Evolutionary conservation across 2,797 vertebrate genomes (phyloP), one percentile per base, ranked within the genome.

Genomic region (Picus viridis): DNA sequence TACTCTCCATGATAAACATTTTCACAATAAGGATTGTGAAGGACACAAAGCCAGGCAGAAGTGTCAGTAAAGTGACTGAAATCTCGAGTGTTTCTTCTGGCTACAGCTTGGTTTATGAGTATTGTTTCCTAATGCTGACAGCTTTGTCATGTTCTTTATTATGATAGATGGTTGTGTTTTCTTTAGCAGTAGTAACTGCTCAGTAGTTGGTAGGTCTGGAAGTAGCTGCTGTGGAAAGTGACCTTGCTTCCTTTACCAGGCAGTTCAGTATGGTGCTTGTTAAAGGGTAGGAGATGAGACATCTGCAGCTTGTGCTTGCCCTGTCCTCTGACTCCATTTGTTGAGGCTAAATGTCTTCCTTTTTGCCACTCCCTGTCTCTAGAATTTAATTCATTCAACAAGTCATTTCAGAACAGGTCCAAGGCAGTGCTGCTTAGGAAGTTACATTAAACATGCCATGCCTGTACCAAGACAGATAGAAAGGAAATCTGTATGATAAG

Each of bases 81-180:
- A 54, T 54, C 27, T 23, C 75, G 6, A 19, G 9, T 71, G 26
- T 81, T 89, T 86, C 30, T 72, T 72, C 74, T 76, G 15, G 18
- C 30, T 73, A 19, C 23, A 68, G 3, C 32, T 77, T 58, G 24
- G 16, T 92, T 92, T 80, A 36, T 74, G 72, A 78, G 10, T 8
- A 4, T 9, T 89, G 13, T 77, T 91, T 77, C 32, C 58, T 83
- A 77, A 49, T 10, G 64, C 22, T 77, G 62, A 36, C 36, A 76
- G 45, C 80, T 94, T 80, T 90, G 56, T 92, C 61, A 56, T 39
- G 80, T 32, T 20, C 24, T 87, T 71, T 88, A 63, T 71, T 78
- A 43, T 1, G 5, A 75, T 56, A 74, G 51, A 47, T 53, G 30
- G 27, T 30, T 67, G 16, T 15, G 6, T 62, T 30, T 74, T 71